Evolutionary conservation across 2,797 vertebrate species (phyloP).

Genomic region (Numenius phaeopus): DNA sequence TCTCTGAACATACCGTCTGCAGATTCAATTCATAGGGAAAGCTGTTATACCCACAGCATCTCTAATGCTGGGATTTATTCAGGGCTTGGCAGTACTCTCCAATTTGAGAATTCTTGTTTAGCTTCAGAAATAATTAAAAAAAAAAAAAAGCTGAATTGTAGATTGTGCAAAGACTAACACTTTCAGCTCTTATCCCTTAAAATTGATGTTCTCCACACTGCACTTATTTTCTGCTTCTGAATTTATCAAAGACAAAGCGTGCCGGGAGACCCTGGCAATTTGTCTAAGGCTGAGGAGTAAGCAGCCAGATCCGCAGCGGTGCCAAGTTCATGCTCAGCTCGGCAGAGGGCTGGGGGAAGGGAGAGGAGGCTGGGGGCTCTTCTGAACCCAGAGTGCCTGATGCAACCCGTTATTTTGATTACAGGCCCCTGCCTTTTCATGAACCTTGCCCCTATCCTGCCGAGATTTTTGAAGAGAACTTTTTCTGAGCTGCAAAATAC

Average conservation of each 20-base stretch:
- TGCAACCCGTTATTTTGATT: neutral
- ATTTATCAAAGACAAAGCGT: neutral
- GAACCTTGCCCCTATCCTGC: neutral
- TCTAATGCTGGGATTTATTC: conserved; percentile 41
- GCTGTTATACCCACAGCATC: conserved; percentile 29
- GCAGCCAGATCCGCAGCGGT: neutral
- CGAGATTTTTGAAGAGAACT: neutral
- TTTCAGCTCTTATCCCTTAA: neutral
- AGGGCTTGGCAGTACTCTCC: conserved; percentile 43
- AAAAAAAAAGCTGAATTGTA: conserved; percentile 8
- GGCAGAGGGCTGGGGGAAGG: neutral
- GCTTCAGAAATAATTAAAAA: neutral
- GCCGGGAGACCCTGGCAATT: conserved; percentile 13
- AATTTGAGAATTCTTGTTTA: conserved; percentile 33
- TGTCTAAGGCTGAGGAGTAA: neutral
- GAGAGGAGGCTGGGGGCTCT: neutral
- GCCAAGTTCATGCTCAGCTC: conserved; percentile 16
- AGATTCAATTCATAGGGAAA: conserved; percentile 1
- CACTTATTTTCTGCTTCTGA: neutral
- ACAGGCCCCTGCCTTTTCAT: neutral
- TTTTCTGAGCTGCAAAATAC: neutral
- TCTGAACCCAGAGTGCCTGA: neutral
- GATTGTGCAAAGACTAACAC: conserved; percentile 1
- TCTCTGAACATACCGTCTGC: neutral
- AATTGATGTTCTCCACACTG: neutral